Evolutionary conservation across 2,888 invertebrate genomes (phyloP).

Genomic region (Eupeodes luniger): DNA sequence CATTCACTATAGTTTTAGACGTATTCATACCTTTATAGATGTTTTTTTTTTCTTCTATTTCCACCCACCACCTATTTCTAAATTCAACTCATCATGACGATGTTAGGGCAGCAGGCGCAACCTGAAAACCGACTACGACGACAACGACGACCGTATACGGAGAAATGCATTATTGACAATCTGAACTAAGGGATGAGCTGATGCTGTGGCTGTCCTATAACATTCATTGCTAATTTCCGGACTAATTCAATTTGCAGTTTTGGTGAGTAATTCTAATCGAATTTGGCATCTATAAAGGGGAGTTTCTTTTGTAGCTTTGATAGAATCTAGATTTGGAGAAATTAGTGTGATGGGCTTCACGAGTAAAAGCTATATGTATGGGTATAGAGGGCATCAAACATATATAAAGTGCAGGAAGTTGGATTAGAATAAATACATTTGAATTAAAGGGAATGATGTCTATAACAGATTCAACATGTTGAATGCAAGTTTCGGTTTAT

Average conservation of each 20-base stretch:
- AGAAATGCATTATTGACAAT: conserved; percentile 40
- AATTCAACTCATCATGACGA: neutral
- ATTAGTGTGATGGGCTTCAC: neutral
- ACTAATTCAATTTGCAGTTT: conserved; percentile 65
- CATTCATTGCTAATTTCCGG: conserved; percentile 56
- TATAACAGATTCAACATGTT: too few relatives aligned
- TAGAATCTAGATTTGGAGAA: neutral
- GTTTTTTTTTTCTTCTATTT: conserved; percentile 11
- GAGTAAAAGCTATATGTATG: too few relatives aligned
- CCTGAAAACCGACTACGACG: too few relatives aligned
- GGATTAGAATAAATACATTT: too few relatives aligned
- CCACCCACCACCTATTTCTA: neutral
- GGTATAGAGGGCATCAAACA: too few relatives aligned
- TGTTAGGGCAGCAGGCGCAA: neutral
- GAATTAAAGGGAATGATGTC: too few relatives aligned
- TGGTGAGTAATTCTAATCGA: conserved; percentile 59
- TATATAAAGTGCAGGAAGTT: too few relatives aligned
- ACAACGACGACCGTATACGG: too few relatives aligned
- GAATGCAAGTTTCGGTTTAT: too few relatives aligned
- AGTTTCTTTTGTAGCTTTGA: neutral
- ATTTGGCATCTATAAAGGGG: neutral
- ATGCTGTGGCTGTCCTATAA: neutral
- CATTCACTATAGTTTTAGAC: conserved; percentile 59
- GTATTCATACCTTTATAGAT: neutral
- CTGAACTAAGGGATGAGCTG: conserved; percentile 50